Conservation (phyloP, 2,888 invertebrate species). For the Lasioglossum zephyrum region DNA sequence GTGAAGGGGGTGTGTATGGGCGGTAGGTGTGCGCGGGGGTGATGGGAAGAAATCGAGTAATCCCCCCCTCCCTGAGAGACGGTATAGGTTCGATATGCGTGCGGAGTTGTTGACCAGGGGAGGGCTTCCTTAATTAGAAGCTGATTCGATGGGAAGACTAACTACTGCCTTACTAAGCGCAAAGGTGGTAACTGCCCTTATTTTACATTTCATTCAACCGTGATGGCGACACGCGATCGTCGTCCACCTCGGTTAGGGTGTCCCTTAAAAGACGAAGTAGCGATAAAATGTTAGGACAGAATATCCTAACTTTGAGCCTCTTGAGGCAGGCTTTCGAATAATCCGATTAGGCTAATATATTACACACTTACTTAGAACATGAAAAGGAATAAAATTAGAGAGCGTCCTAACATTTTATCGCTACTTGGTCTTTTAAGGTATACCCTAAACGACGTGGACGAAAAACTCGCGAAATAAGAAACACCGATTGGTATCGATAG, state of each 20-base stretch:
- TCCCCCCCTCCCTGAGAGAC: not conserved
- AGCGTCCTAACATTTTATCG: no score
- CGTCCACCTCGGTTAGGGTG: not conserved
- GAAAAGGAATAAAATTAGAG: no score
- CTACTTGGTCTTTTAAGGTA: no score
- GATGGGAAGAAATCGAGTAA: conserved; percentile 32
- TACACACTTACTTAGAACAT: no score
- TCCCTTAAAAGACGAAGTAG: no score
- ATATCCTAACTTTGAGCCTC: no score
- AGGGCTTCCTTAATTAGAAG: conserved; percentile 62
- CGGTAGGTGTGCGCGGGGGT: not conserved
- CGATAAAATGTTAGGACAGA: no score
- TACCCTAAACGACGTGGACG: not conserved
- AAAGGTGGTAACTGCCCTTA: conserved; percentile 46
- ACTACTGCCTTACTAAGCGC: conserved; percentile 52
- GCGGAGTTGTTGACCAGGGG: conserved; percentile 53
- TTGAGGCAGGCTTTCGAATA: no score
- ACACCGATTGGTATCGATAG: conserved; percentile 25
- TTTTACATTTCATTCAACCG: conserved; percentile 37
- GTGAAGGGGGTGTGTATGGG: not conserved
- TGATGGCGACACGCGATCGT: not conserved
- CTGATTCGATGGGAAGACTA: conserved; percentile 61
- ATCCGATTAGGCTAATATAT: no score
- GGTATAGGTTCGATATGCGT: conserved; percentile 28
- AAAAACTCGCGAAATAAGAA: not conserved